Conservation (phyloP, 2,113 vertebrate species). For the Athene cunicularia region DNA sequence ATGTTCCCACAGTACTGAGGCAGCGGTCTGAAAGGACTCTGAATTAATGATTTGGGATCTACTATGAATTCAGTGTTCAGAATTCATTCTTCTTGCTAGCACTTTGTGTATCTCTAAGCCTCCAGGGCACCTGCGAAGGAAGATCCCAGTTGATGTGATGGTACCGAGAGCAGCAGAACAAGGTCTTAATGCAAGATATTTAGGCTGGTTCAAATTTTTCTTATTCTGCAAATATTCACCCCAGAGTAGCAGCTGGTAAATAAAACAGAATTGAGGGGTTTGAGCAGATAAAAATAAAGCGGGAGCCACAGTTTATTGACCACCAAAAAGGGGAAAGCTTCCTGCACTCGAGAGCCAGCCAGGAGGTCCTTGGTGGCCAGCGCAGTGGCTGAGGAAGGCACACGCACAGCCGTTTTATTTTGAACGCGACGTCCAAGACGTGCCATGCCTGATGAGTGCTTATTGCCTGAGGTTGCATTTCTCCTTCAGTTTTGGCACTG, state of each 20-base stretch:
- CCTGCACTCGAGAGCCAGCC: not conserved
- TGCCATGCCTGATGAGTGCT: not conserved
- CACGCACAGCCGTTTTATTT: not conserved
- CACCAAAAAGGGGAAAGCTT: not conserved
- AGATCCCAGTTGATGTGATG: not conserved
- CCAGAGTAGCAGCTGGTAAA: not conserved
- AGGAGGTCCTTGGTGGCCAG: not conserved
- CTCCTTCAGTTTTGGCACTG: not conserved
- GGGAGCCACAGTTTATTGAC: not conserved
- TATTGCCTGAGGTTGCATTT: not conserved
- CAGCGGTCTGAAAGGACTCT: not conserved
- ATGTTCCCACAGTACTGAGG: not conserved
- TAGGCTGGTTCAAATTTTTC: not conserved
- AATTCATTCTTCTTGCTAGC: not conserved
- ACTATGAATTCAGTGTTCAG: not conserved
- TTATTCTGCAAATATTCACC: not conserved
- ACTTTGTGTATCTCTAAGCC: not conserved
- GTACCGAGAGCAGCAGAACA: not conserved
- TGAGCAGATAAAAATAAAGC: not conserved
- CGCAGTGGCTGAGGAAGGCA: not conserved
- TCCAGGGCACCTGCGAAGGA: rapidly evolving
- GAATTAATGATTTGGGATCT: not conserved
- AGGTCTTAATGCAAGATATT: not conserved
- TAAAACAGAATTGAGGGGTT: not conserved
- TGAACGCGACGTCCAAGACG: not conserved